Evolutionary conservation across 2,888 invertebrate species (phyloP).

Genomic region (Ecliptopera silaceata): DNA sequence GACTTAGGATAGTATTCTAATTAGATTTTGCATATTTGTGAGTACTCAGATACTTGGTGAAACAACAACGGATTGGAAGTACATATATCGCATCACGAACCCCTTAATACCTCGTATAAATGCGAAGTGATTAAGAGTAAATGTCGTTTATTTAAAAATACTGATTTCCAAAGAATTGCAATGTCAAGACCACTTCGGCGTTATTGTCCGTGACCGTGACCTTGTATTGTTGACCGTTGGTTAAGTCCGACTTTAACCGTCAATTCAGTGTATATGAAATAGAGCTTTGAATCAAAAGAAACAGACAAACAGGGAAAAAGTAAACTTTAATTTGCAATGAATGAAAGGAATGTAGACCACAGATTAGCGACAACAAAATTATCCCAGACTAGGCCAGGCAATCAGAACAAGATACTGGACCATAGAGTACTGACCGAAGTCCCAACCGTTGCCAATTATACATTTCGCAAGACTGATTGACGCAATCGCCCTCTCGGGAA

Average conservation of each 20-base stretch:
- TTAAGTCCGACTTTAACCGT: constrained; percentile 1
- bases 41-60: not conserved
- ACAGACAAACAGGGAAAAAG: not conserved
- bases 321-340: not conserved
- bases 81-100: not conserved
- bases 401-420: constrained; percentile 38
- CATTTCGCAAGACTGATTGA: constrained; percentile 50
- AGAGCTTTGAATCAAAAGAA: not conserved
- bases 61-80: too few relatives aligned
- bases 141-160: too few relatives aligned
- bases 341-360: constrained; percentile 3
- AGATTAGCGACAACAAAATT: constrained; percentile 1
- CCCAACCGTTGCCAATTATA: constrained; percentile 59
- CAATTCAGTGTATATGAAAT: not conserved
- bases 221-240: constrained; percentile 19
- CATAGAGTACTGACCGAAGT: constrained; percentile 19
- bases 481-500: constrained; percentile 25
- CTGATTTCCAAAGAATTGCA: constrained; percentile 12
- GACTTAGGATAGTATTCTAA: not conserved
- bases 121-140: too few relatives aligned
- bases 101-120: too few relatives aligned
- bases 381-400: constrained; percentile 34
- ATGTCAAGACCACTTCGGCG: constrained; percentile 29
- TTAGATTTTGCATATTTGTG: not conserved
- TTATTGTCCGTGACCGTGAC: constrained; percentile 29